These are phyloP conservation scores for Hemicentrotus pulcherrimus DNA, from an alignment of 35 echinoderm and acorn worm genomes.

Conservation along the genomic window DNA sequence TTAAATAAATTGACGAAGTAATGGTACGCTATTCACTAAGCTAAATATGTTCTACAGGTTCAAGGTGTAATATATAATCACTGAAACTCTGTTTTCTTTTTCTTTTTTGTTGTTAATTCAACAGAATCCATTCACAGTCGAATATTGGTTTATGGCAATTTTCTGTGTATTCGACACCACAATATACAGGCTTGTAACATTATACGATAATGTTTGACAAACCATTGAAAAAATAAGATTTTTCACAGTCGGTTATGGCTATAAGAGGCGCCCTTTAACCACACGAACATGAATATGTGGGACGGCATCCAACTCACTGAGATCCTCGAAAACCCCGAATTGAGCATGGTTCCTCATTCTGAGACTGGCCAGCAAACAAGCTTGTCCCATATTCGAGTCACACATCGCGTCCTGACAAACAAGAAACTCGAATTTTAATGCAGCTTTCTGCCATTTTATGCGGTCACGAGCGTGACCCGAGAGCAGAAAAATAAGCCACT, in stretches of 20 bases:
- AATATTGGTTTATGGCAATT: too few relatives aligned
- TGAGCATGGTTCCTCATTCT: not conserved
- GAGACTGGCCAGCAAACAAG: constrained; percentile 14
- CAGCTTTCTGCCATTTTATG: constrained; percentile 32
- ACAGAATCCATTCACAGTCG: too few relatives aligned
- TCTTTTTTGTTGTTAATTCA: too few relatives aligned
- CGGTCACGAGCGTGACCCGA: constrained; percentile 7
- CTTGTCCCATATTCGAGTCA: constrained; percentile 29
- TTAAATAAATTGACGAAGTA: too few relatives aligned
- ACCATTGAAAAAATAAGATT: too few relatives aligned
- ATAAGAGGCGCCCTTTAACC: not conserved
- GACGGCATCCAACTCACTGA: not conserved
- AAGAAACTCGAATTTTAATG: constrained; percentile 25
- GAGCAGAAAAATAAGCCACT: constrained; percentile 31
- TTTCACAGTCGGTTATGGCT: not conserved
- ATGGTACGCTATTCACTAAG: too few relatives aligned
- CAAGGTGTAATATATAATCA: too few relatives aligned
- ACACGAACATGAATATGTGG: not conserved
- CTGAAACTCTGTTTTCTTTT: too few relatives aligned
- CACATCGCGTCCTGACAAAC: not conserved
- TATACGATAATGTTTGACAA: too few relatives aligned
- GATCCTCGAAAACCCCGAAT: not conserved
- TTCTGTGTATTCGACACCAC: too few relatives aligned
- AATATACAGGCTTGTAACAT: too few relatives aligned
- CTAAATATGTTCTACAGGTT: too few relatives aligned